phyloP scores from a whole-genome alignment of 2,888 invertebrate genomes.

The Ptilodon capucinus region DNA sequence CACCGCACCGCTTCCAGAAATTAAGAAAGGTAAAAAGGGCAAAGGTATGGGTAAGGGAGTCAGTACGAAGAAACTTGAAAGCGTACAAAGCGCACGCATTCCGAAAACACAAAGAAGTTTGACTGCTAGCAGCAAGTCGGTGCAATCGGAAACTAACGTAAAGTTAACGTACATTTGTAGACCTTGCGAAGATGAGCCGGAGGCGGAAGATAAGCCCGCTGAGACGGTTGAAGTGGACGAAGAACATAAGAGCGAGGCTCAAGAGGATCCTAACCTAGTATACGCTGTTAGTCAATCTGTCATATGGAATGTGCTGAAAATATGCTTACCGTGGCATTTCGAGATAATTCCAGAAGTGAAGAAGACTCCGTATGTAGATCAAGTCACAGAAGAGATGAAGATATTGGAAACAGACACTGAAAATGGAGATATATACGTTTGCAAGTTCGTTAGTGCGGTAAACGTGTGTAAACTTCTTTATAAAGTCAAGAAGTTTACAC shows the following conservation, averaged over 20 bases:
- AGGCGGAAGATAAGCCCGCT: conserved; percentile 44
- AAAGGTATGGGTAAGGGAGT: conserved; percentile 32
- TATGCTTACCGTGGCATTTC: conserved; percentile 73
- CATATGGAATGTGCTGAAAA: conserved; percentile 67
- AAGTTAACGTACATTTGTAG: conserved; percentile 60
- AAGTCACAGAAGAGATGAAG: conserved; percentile 50
- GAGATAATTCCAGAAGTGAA: conserved; percentile 53
- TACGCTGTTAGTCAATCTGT: conserved; percentile 63
- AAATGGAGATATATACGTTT: conserved; percentile 64
- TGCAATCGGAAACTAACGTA: conserved; percentile 54
- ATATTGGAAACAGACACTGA: conserved; percentile 60
- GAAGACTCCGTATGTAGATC: conserved; percentile 50
- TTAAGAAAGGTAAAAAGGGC: conserved; percentile 57
- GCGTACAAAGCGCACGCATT: conserved; percentile 52
- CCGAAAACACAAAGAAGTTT: conserved; percentile 44
- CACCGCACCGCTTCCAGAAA: conserved; percentile 40
- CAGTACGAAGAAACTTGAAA: conserved; percentile 44
- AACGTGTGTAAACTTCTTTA: conserved; percentile 60
- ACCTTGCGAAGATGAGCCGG: conserved; percentile 57
- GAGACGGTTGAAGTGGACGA: conserved; percentile 52
- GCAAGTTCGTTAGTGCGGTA: conserved; percentile 60
- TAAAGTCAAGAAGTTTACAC: conserved; percentile 65
- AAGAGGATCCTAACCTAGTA: conserved; percentile 50
- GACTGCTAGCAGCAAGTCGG: conserved; percentile 35
- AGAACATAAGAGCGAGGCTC: conserved; percentile 47